Base-by-base conservation (phyloP, 2,797 vertebrate species). In the Geotria australis region DNA sequence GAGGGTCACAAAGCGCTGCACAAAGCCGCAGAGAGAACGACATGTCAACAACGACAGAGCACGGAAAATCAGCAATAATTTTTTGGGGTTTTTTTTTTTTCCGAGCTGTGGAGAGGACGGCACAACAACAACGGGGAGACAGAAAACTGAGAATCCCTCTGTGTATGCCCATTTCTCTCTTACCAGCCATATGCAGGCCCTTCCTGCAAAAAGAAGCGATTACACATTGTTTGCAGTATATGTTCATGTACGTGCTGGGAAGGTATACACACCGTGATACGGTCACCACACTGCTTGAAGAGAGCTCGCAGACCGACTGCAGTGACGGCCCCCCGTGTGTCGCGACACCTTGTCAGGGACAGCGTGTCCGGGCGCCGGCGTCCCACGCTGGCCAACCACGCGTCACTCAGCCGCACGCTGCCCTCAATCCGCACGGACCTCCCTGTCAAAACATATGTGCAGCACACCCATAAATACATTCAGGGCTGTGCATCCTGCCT, bases 231-330 rank as follows among this genome's bases (percentile, higher is more conserved):
- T n/a, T n/a, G 24, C 24, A 5, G 24, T 24, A 38, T 38, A 38
- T 38, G 38, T 38, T 38, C 24, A 38, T 38, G 5, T 38, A 24
- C 24, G 24, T 38, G 24, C 24, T 9, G 45, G 45, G 55, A 14
- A 15, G 56, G 9, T 46, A 59, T 55, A 8, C 3, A 14, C 13
- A 74, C 71, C 68, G 66, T 60, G 56, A 76, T 65, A 56, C 60
- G 65, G 9, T 62, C 57, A 63, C 64, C 57, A 14, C 67, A 71
- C 46, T 64, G 61, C 48, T 61, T 63, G 61, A 75, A 73, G 62
- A 77, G 68, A 9, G 48, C 10, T 47, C 64, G 60, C 61, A 73
- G 63, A 2, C 65, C 65, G 3, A 15, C 8, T 2, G 61, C 58
- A 10, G 59, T 68, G 60, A 73, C 59, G 10, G 61, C 63, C 47